These are phyloP conservation scores for Australoheros scitulus DNA, from an alignment of 2,113 vertebrate genomes.

Conservation along the genomic window DNA sequence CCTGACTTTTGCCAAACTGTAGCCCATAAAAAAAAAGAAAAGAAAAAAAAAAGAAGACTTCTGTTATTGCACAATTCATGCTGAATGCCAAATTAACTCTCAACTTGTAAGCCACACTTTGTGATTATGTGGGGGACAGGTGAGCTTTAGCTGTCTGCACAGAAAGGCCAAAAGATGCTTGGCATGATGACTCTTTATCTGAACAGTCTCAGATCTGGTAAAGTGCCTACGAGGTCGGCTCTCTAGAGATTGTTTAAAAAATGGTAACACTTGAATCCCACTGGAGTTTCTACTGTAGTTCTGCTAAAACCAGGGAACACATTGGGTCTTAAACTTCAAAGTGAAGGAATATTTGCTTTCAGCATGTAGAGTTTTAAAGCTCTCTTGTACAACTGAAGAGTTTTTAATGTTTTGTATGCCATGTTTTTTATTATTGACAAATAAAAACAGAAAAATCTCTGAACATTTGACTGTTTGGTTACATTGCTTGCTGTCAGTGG, in stretches of 20 bases:
- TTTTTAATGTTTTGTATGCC: conserved; percentile 80
- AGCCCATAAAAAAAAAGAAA: neutral
- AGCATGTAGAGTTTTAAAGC: conserved; percentile 47
- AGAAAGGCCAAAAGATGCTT: neutral
- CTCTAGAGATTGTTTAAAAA: neutral
- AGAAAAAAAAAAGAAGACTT: neutral
- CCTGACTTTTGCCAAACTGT: conserved; percentile 4
- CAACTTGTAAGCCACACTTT: conserved; percentile 20
- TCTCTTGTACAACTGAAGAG: conserved; percentile 64
- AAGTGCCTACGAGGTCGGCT: conserved; percentile 61
- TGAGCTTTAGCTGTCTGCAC: conserved; percentile 8
- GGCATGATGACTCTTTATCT: conserved; percentile 10
- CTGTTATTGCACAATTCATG: conserved; percentile 1
- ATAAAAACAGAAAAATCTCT: conserved; percentile 70
- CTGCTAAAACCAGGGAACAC: conserved; percentile 51
- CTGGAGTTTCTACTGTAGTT: conserved; percentile 21
- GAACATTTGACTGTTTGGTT: conserved; percentile 35
- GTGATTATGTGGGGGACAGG: conserved; percentile 8
- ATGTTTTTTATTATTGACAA: conserved; percentile 79
- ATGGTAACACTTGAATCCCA: conserved; percentile 37
- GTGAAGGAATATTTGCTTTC: conserved; percentile 52
- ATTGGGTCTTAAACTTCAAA: conserved; percentile 51
- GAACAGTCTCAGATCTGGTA: conserved; percentile 45
- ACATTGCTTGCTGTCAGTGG: conserved; percentile 60
- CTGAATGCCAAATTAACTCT: conserved; percentile 23